phyloP scores from a whole-genome alignment of 2,113 vertebrate genomes.

The Cacatua alba region DNA sequence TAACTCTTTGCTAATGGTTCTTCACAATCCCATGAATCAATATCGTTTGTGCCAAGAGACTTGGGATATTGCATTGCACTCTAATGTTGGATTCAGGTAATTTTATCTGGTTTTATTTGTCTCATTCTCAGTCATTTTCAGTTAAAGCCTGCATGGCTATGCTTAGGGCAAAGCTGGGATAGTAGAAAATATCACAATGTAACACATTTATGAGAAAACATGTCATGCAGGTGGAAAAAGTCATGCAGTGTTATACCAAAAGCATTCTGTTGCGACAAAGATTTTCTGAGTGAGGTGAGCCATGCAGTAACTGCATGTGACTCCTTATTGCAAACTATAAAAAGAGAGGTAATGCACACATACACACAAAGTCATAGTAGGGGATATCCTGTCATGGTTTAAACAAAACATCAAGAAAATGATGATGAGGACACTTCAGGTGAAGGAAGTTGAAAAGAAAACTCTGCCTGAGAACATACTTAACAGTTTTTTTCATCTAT shows the following conservation, averaged over 20 bases:
- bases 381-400: background rate
- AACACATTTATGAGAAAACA: background rate
- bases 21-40: constrained; percentile 89
- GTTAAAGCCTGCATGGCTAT: background rate
- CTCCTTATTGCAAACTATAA: background rate
- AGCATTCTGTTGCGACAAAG: background rate
- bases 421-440: background rate
- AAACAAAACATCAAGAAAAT: background rate
- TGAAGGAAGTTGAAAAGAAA: background rate
- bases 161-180: background rate
- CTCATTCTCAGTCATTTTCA: background rate
- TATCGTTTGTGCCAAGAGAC: constrained; percentile 74
- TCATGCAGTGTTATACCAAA: background rate
- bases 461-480: background rate
- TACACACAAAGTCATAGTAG: background rate
- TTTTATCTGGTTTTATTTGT: background rate
- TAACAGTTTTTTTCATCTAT: background rate
- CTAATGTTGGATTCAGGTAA: constrained; percentile 92
- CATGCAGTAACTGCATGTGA: background rate
- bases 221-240: background rate
- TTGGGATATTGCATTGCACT: constrained; percentile 86
- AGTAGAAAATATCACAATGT: background rate
- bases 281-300: background rate
- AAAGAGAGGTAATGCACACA: background rate
- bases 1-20: constrained; percentile 83